Base-by-base conservation (phyloP, 2,888 invertebrate species). In the Epistrophella euchroma region DNA sequence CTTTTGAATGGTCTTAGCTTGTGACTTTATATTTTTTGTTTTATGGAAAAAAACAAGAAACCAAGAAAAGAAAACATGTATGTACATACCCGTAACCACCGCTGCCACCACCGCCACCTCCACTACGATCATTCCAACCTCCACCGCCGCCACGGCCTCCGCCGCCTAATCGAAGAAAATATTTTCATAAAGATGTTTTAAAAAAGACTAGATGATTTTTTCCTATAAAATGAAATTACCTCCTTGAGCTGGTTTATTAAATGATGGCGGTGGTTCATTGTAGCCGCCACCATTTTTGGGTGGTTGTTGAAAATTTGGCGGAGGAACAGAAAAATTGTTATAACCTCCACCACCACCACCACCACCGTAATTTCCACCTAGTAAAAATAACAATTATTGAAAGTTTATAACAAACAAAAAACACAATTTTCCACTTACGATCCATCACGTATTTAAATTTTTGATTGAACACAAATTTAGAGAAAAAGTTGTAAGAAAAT, bases 301-400 rank as follows among this genome's bases (percentile, higher is more conserved):
- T 85, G 90, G 89, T 89, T 90, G 90, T 88, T 91, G 92, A 82
- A 90, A 91, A 88, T 91, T 92, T 77, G 92, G 92, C 83, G 92
- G 92, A 85, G 92, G 92, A 25, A 92, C 91, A 62, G 91, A 91
- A 89, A 92, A 92, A 89, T 92, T 91, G 84, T 91, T 91, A 74
- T 91, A 91, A 68, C 90, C 89, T 52, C 90, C 90, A 75, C 91
- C 90, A 25, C 90, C 91, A 11, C 89, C 88, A 37, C 37, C 37
- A 1, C 37, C 88, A 45, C 90, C 88, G 84, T 90, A 90, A 58
- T 88, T 88, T 25, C 90, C 90, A 71, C 90, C 90, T 90, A 86
- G 6, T 10, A 47, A 28, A 70, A 55, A n/a, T 7, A 25, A 13
- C 28, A 9, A 6, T 52, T 52, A 9, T 52, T 28, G 5, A n/a